A percentile compares a stretch with the other conserved stretches of the same genome.
Evolutionary conservation across 2,797 vertebrate species (phyloP).

Genomic region (Intellagama lesueurii): DNA sequence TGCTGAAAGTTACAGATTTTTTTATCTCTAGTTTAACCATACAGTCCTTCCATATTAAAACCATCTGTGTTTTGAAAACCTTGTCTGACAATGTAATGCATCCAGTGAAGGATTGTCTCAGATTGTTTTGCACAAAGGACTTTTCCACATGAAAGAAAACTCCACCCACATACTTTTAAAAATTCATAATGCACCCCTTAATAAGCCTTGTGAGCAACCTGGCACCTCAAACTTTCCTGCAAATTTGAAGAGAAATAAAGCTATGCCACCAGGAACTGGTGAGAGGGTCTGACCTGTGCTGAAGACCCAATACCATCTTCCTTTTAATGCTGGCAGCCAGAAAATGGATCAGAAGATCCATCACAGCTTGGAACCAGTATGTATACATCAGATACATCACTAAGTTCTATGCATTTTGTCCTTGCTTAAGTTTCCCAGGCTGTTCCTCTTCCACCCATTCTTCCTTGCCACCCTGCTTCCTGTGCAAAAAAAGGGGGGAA

Average conservation of each 20-base stretch:
- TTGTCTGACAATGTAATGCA: slow-evolving; percentile 68
- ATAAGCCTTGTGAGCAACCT: background rate
- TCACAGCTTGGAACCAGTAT: background rate
- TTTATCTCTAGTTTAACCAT: slow-evolving; percentile 65
- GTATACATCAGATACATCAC: background rate
- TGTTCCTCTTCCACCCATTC: background rate
- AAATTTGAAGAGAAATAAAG: background rate
- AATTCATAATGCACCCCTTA: background rate
- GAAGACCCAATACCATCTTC: background rate
- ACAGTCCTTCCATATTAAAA: slow-evolving; percentile 59
- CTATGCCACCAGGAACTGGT: background rate
- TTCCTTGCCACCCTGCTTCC: background rate
- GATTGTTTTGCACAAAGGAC: background rate
- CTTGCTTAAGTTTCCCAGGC: background rate
- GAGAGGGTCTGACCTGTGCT: background rate
- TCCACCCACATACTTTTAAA: background rate
- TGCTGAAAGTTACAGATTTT: slow-evolving; percentile 34
- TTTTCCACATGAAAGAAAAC: slow-evolving; percentile 40
- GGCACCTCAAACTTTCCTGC: background rate
- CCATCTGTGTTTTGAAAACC: slow-evolving; percentile 54
- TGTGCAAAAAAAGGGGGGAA: background rate
- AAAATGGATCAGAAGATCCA: background rate
- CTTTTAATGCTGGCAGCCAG: background rate
- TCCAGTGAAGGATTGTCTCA: slow-evolving; percentile 45
- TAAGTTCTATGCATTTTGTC: background rate